Evolutionary conservation across 92 coral and sea anemone genomes (phyloP).

Genomic region (Ricordea florida): DNA sequence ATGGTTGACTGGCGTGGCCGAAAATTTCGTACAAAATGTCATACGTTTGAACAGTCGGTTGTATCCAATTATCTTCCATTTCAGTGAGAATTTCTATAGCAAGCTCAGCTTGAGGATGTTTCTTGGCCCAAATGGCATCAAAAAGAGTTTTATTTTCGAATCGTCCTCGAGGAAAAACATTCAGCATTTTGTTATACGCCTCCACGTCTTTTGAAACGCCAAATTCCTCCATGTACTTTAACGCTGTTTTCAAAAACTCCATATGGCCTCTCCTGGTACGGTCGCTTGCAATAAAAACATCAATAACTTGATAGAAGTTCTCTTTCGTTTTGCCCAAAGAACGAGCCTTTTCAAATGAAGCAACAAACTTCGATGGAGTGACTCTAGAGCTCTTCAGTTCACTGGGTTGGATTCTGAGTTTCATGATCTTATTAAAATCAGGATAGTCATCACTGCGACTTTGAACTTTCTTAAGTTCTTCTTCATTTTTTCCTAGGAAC

Average conservation of each 20-base stretch:
- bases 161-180: slow-evolving; percentile 88
- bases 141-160: slow-evolving; percentile 86
- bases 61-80: slow-evolving; percentile 91
- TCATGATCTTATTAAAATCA: slow-evolving; percentile 30
- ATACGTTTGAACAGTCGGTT: slow-evolving; percentile 83
- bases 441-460: slow-evolving; percentile 19
- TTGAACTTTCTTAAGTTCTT: not conserved
- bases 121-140: slow-evolving; percentile 98
- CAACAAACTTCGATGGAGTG: slow-evolving; percentile 41
- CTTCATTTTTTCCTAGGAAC: no score
- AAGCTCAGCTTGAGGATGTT: slow-evolving; percentile 91
- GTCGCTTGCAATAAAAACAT: slow-evolving; percentile 65
- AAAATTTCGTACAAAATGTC: slow-evolving; percentile 85
- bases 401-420: slow-evolving; percentile 40
- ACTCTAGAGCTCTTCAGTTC: slow-evolving; percentile 21
- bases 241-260: slow-evolving; percentile 78
- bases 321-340: slow-evolving; percentile 62
- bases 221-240: slow-evolving; percentile 84
- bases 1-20: slow-evolving; percentile 94
- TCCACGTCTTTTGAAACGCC: slow-evolving; percentile 82
- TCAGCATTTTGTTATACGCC: slow-evolving; percentile 75
- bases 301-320: slow-evolving; percentile 71
- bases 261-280: slow-evolving; percentile 79
- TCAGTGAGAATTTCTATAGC: slow-evolving; percentile 91
- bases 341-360: slow-evolving; percentile 61